Base-by-base conservation (phyloP, 2,797 vertebrate species). In the Borostomias antarcticus region DNA sequence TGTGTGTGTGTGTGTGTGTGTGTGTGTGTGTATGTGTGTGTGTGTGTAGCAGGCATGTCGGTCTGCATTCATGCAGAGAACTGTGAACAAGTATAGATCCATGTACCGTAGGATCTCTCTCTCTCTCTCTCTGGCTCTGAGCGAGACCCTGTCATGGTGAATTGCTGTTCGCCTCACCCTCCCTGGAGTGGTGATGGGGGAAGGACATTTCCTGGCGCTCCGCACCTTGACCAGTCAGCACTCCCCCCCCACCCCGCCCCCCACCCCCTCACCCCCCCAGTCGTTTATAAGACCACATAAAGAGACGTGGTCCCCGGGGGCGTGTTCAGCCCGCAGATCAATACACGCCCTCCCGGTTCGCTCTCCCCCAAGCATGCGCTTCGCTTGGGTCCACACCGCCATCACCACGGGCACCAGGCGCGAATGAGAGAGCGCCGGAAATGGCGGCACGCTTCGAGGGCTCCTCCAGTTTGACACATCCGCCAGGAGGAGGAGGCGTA, bases 361-460 rank as follows among this genome's bases (percentile, higher is more conserved):
- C 26, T 13, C 15, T 32, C 28, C 17, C 29, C n/a, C n/a, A n/a
- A n/a, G n/a, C n/a, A 32, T 29, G 3, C 8, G 28, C n/a, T 8
- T 43, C 37, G 15, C 37, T 13, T n/a, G 37, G 15, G 40, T 43
- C 40, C 40, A 43, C 40, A 43, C n/a, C 40, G 2, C 40, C 40
- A 17, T 43, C 40, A 5, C 40, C 40, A 57, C 5, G 28, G 53
- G 53, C 19, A 53, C 25, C 26, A 53, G 51, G 13, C 51, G 26
- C 15, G 13, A 10, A 2, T 29, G 26, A 53, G 21, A 33, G 26
- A 32, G 6, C 13, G n/a, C 30, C n/a, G 53, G 9, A 30, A n/a
- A 32, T 8, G 29, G n/a, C 53, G 30, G 26, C 53, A 30, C 77
- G 87, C 82, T 87, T 82, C 80, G 80, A 80, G 75, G 54, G 76